Evolutionary conservation across 2,888 invertebrate species (phyloP), one percentile per base, ranked within the genome.

Genomic region (Drosophila nigricruria): DNA sequence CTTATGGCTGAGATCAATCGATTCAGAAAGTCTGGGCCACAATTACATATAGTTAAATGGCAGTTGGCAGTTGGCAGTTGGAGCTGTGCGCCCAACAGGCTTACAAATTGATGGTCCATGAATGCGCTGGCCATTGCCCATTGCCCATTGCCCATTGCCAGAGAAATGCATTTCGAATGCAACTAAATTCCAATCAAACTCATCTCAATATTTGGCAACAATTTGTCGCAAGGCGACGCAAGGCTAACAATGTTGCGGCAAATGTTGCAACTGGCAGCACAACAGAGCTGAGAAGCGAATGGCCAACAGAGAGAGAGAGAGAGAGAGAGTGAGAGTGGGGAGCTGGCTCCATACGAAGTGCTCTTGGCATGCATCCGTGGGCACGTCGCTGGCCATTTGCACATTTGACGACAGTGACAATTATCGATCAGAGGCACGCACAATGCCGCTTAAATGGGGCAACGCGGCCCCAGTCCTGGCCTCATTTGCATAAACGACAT

Each of bases 401-500:
- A 67, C 76, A 79, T 76, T 78, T 73, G 77, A 79, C 60, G 70
- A 80, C 78, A 66, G 79, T 80, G 87, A 86, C 85, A 86, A 86
- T 88, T 88, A 87, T 85, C 83, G 85, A 86, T 86, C 79, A 81
- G 71, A 73, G 72, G 64, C 81, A 79, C 79, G 81, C 87, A 87
- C 84, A 83, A 82, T 85, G 78, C 54, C 73, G 78, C 74, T 81
- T 81, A 87, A 88, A 82, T 86, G 89, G 84, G 70, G 30, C 77
- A 49, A 8, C 65, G 52, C 73, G 10, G 50, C 54, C 64, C 82
- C 85, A 87, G 85, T 81, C 78, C 88, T 89, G 88, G 78, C 73
- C 88, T 85, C 86, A 87, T 87, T 87, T 87, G 83, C 87, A 87
- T 87, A 87, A 87, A 85, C 80, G 85, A 85, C 68, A 20, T 3